Evolutionary conservation across 2,888 invertebrate species (phyloP), one percentile per base, ranked within the genome.

Genomic region (Tethea ocularis): DNA sequence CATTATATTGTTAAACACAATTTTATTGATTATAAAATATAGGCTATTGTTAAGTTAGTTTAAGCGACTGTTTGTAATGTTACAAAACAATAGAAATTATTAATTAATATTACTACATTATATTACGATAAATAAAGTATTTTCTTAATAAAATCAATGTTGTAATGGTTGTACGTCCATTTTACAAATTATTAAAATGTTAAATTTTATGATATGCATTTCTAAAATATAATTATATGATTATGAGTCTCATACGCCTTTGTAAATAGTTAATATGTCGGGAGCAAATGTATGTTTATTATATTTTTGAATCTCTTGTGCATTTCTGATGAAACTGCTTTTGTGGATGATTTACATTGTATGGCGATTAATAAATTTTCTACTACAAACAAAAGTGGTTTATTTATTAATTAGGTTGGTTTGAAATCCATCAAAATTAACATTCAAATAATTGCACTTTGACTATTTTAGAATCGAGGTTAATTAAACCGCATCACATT

Each of bases 261-360:
- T 87, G 86, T 88, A 86, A 80, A 86, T 87, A 84, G 76, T 82
- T 80, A 76, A 77, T 74, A 74, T 75, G 72, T 80, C 78, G 82
- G 86, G 87, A 90, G 83, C 83, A 88, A 88, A 79, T 83, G 74
- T 77, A 83, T 86, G 78, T 85, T 46, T 80, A 80, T 77, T 77
- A 80, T 79, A 78, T 82, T 84, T 84, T 84, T 85, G 89, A 92
- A 90, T 92, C 90, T 91, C 91, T 89, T 88, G 80, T 86, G 91
- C 87, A 91, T 92, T 91, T 89, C 83, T 74, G 75, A 84, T 79
- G 80, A 82, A 83, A 85, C 77, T 82, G 88, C 89, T 89, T 88
- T 86, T 88, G 88, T 91, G 88, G 80, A 88, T 87, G 84, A 84
- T 86, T 81, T 84, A 82, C 81, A 83, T 83, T 83, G 77, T 88